Evolutionary conservation across 2,113 vertebrate species (phyloP).

Genomic region (Gallinago paraguaiae): DNA sequence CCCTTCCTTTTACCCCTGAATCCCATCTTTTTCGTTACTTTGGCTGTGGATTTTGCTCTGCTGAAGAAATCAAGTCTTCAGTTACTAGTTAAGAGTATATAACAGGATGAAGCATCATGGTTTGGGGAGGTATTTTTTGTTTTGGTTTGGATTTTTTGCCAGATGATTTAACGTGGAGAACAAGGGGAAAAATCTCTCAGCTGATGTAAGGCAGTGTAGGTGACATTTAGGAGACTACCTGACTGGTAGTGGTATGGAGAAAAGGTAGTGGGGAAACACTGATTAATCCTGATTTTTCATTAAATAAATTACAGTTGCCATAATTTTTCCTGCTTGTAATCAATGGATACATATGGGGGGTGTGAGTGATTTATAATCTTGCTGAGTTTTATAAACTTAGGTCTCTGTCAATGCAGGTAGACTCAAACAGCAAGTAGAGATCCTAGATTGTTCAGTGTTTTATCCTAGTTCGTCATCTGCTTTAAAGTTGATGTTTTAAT

Average conservation of each 20-base stretch:
- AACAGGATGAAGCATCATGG: background rate
- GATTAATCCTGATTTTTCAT: background rate
- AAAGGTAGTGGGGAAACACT: background rate
- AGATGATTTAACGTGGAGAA: background rate
- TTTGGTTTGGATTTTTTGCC: no score
- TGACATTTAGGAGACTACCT: background rate
- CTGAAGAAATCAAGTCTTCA: background rate
- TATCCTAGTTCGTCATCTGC: background rate
- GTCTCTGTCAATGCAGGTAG: background rate
- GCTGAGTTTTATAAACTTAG: background rate
- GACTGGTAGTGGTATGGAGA: background rate
- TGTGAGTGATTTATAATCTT: background rate
- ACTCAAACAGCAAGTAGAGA: background rate
- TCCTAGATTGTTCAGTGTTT: background rate
- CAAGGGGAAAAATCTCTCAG: background rate
- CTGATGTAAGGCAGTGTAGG: background rate
- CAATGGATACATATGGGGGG: rapidly evolving
- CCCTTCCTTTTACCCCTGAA: background rate
- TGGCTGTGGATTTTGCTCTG: background rate
- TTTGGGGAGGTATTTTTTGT: background rate
- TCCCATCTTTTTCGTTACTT: background rate
- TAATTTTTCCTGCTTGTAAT: background rate
- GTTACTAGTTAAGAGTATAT: background rate
- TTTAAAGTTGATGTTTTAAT: background rate
- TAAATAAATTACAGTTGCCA: background rate